Conservation (phyloP, 2,888 invertebrate species). For the Lepidochitona cinerea region DNA sequence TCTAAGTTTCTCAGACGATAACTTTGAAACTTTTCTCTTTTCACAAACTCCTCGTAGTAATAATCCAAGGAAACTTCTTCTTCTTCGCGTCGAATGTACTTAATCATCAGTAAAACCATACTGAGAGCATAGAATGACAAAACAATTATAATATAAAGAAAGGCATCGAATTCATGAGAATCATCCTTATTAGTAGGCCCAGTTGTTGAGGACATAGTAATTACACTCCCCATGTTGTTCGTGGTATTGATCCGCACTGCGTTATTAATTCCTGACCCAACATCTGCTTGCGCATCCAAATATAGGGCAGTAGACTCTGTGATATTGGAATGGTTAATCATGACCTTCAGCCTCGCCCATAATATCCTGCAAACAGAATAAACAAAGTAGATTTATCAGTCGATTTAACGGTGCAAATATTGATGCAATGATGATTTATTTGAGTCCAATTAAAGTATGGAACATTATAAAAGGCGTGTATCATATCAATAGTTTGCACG, state of each 20-base stretch:
- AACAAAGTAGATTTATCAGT: too few species aligned
- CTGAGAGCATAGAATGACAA: constrained; percentile 55
- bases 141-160: constrained; percentile 56
- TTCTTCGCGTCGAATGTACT: constrained; percentile 54
- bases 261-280: background rate
- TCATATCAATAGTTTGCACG: too few species aligned
- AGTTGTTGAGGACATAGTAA: background rate
- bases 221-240: background rate
- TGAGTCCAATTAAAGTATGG: too few species aligned
- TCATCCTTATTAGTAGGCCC: background rate
- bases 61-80: constrained; percentile 50
- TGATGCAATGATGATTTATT: too few species aligned
- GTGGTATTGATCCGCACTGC: background rate
- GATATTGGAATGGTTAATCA: background rate
- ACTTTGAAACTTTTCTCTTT: constrained; percentile 42
- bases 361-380: too few species aligned
- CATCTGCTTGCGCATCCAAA: background rate
- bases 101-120: constrained; percentile 56
- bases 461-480: too few species aligned
- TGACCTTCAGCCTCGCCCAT: too few species aligned
- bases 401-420: too few species aligned
- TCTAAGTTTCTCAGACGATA: constrained; percentile 26
- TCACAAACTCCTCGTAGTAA: constrained; percentile 56
- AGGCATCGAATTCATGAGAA: constrained; percentile 41
- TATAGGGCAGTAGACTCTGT: background rate